phyloP scores from a whole-genome alignment of 2,888 invertebrate genomes.

The Orchesella flavescens region DNA sequence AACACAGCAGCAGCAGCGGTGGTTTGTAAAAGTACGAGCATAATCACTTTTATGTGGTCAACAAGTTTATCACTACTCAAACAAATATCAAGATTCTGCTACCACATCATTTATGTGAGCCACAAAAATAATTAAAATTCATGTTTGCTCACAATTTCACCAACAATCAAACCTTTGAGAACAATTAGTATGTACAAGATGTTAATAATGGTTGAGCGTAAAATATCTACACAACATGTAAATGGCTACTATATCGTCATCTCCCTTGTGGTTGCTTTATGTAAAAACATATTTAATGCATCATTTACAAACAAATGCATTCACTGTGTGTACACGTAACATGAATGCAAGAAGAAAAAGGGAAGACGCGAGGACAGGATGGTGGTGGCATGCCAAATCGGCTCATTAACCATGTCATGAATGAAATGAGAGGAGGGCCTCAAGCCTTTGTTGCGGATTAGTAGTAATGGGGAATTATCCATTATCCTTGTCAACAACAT shows the following conservation, averaged over 20 bases:
- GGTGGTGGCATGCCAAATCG: slow-evolving; percentile 64
- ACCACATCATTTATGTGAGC: slow-evolving; percentile 4
- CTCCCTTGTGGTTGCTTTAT: background rate
- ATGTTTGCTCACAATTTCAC: slow-evolving; percentile 15
- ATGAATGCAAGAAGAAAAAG: background rate
- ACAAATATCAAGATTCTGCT: slow-evolving; percentile 21
- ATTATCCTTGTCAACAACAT: slow-evolving; percentile 65
- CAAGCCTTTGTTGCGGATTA: slow-evolving; percentile 64
- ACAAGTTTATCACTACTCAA: background rate
- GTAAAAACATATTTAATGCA: background rate
- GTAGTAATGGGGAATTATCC: slow-evolving; percentile 62
- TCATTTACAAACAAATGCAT: background rate
- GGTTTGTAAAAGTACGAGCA: too few species aligned
- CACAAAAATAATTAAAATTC: slow-evolving; percentile 61
- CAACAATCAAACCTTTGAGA: slow-evolving; percentile 33
- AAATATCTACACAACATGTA: slow-evolving; percentile 36
- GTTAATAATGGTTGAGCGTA: slow-evolving; percentile 25
- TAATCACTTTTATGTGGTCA: too few species aligned
- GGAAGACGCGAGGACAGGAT: slow-evolving; percentile 44
- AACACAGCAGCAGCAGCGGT: too few species aligned
- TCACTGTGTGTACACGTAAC: slow-evolving; percentile 7
- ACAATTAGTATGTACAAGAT: slow-evolving; percentile 62
- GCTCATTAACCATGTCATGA: slow-evolving; percentile 67
- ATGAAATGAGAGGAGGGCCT: slow-evolving; percentile 65
- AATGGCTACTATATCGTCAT: background rate